These are phyloP conservation scores for Imbricaverruca yamaguchii DNA, from an alignment of 2,888 invertebrate genomes.

Conservation along the genomic window DNA sequence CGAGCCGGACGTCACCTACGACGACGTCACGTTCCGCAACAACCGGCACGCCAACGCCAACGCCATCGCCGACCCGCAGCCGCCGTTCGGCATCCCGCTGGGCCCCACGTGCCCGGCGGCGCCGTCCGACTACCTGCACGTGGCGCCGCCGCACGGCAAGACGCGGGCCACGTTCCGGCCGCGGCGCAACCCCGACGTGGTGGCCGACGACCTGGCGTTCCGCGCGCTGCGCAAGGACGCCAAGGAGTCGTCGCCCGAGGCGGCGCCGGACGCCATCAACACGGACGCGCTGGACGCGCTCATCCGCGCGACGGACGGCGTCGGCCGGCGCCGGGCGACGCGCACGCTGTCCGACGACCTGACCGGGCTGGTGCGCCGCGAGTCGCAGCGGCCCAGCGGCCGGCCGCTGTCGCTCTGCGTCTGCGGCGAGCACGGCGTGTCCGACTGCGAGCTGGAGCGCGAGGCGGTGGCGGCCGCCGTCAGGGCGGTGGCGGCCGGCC, in stretches of 20 bases:
- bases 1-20: constrained; percentile 72
- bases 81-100: constrained; percentile 82
- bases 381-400: background rate
- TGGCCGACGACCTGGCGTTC: constrained; percentile 80
- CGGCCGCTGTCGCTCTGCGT: background rate
- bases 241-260: background rate
- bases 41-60: constrained; percentile 64
- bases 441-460: background rate
- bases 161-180: constrained; percentile 55
- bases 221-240: constrained; percentile 73
- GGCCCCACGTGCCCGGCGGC: constrained; percentile 73
- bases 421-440: background rate
- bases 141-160: constrained; percentile 51
- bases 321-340: background rate
- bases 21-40: constrained; percentile 76
- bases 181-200: constrained; percentile 66
- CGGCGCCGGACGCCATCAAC: background rate
- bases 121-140: constrained; percentile 75
- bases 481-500: background rate
- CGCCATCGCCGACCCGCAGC: constrained; percentile 65
- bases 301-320: background rate
- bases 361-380: background rate
- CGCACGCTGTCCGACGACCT: background rate
- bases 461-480: background rate
- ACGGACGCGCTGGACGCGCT: constrained; percentile 11